Evolutionary conservation across 2,113 vertebrate species (phyloP), one percentile per base, ranked within the genome.

Genomic region (Oryzias celebensis): DNA sequence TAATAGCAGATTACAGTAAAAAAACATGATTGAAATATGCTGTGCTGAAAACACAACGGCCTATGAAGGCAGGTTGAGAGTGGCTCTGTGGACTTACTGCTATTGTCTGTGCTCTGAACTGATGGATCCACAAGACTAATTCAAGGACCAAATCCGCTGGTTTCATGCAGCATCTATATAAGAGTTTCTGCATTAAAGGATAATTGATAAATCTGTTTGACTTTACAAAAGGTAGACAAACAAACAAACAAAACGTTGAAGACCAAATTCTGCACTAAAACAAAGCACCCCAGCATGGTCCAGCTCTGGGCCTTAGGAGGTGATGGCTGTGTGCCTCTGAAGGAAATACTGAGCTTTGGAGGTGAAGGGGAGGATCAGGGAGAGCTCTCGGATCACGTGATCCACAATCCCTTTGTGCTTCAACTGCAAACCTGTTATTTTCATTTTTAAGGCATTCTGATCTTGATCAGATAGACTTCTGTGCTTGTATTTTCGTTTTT

Each of bases 51-150:
- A 87, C 81, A 78, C n/a, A 71, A 74, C 43, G 66, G 65, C 80
- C 76, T 86, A 81, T 86, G 66, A 77, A 78, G 68, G 68, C 78
- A 78, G 83, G 85, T 72, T 78, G 82, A 81, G 67, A 72, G 68
- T 68, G 49, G 63, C 70, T 73, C 64, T 82, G 79, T 77, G 77
- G 64, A 76, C 49, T 69, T 62, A 62, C 67, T 71, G 57, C 55
- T 65, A 62, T 77, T 53, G 69, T 68, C 54, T 62, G 62, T 85
- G 44, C 71, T 82, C 74, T 82, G 77, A 71, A 77, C 81, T 79
- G 79, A 67, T 79, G 73, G 78, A 79, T 86, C 82, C 78, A 75
- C 87, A 85, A 85, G 45, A 55, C 68, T 88, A 75, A 90, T 91
- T 87, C 88, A 88, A 87, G 7, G 75, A 67, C 78, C 73, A 65